phyloP scores from a whole-genome alignment of 2,888 invertebrate species.

The Subacronicta megacephala region DNA sequence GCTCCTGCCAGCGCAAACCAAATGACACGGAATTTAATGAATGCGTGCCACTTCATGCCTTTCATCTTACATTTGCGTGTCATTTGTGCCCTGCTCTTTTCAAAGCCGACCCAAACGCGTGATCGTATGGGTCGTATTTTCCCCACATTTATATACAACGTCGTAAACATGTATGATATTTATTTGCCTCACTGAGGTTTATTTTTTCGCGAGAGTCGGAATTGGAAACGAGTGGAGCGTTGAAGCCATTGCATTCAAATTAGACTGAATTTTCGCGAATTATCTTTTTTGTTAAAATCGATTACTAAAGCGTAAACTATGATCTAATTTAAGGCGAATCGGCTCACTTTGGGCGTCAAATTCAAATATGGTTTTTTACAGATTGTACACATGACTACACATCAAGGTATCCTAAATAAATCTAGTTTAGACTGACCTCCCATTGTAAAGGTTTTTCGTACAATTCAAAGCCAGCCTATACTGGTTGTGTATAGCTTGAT shows the following conservation, averaged over 20 bases:
- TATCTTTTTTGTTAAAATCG: no score
- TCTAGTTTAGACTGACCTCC: no score
- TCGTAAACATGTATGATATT: slow-evolving; percentile 47
- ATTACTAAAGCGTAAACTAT: no score
- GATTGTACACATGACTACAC: no score
- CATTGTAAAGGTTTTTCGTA: no score
- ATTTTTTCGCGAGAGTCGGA: slow-evolving; percentile 3
- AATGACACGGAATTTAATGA: slow-evolving; percentile 55
- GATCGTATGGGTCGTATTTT: slow-evolving; percentile 44
- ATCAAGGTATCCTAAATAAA: no score
- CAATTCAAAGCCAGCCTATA: no score
- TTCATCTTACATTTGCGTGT: slow-evolving; percentile 51
- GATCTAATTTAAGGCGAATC: no score
- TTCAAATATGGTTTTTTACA: no score
- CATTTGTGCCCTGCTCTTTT: slow-evolving; percentile 39
- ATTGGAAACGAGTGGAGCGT: slow-evolving; percentile 3
- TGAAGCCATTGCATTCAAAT: not conserved
- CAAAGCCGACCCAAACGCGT: slow-evolving; percentile 35
- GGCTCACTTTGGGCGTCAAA: no score
- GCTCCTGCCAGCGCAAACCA: slow-evolving; percentile 12
- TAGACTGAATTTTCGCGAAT: no score
- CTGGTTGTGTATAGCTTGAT: no score
- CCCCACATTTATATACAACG: slow-evolving; percentile 21
- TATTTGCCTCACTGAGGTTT: slow-evolving; percentile 17
- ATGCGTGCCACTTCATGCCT: slow-evolving; percentile 37